phyloP scores from a whole-genome alignment of 2,113 vertebrate genomes.

The Rana temporaria region DNA sequence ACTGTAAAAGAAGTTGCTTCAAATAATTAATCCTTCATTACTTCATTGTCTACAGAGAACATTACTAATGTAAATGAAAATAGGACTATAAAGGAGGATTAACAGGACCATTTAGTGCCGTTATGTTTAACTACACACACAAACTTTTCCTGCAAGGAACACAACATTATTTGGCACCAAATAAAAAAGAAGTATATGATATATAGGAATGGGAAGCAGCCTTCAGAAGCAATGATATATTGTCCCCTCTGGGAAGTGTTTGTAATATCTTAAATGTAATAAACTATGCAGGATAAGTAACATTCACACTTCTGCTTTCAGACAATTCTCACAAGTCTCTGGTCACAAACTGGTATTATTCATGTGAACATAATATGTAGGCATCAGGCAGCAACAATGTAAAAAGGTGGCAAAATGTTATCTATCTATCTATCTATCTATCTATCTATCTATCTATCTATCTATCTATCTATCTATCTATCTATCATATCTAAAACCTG shows the following conservation, averaged over 20 bases:
- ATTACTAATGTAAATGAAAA: slow-evolving; percentile 58
- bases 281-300: slow-evolving; percentile 34
- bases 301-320: slow-evolving; percentile 42
- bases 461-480: no score
- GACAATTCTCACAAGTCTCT: slow-evolving; percentile 1
- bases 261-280: slow-evolving; percentile 27
- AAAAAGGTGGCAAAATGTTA: background rate
- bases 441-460: no score
- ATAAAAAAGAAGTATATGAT: background rate
- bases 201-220: background rate
- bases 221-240: slow-evolving; percentile 14
- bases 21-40: slow-evolving; percentile 76
- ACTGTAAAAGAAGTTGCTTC: slow-evolving; percentile 78
- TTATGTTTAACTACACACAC: slow-evolving; percentile 48
- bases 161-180: slow-evolving; percentile 31
- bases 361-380: slow-evolving; percentile 6
- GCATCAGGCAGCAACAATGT: background rate
- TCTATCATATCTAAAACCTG: no score
- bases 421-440: no score
- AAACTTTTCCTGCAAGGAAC: slow-evolving; percentile 33
- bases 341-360: slow-evolving; percentile 2
- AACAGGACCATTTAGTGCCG: slow-evolving; percentile 41
- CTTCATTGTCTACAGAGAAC: slow-evolving; percentile 62
- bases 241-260: slow-evolving; percentile 5
- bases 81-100: slow-evolving; percentile 53